These are phyloP conservation scores for Yoshiicerus persimilis DNA, from an alignment of 1,140 invertebrate genomes.

Conservation along the genomic window DNA sequence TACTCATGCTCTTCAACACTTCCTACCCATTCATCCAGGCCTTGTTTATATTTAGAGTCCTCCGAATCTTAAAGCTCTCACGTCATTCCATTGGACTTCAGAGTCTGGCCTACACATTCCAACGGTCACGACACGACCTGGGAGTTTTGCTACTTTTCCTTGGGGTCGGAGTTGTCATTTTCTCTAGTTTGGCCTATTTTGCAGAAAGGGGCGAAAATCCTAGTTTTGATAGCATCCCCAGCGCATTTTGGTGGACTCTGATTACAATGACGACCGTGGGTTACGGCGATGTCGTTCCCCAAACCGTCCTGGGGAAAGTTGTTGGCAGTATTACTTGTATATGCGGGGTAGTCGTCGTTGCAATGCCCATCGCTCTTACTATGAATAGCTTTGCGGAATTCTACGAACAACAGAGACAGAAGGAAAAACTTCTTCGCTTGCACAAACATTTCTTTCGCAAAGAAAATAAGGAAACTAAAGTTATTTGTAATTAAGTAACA, in stretches of 20 bases:
- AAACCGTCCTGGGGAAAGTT: constrained; percentile 53
- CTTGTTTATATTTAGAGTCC: constrained; percentile 97
- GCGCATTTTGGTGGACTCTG: constrained; percentile 61
- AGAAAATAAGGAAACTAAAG: too few species aligned
- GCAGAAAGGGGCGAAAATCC: constrained; percentile 97
- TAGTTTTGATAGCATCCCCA: constrained; percentile 95
- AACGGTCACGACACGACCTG: constrained; percentile 98
- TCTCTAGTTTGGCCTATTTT: constrained; percentile 97
- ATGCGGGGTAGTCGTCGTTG: constrained; percentile 52
- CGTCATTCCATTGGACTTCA: constrained; percentile 97
- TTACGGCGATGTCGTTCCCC: constrained; percentile 56
- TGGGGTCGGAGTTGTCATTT: constrained; percentile 98
- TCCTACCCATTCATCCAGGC: constrained; percentile 95
- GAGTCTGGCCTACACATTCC: constrained; percentile 95
- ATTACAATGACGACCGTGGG: constrained; percentile 62
- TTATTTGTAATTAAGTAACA: too few species aligned
- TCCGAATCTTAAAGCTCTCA: constrained; percentile 97
- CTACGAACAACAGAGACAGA: constrained; percentile 24
- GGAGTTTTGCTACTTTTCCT: constrained; percentile 98
- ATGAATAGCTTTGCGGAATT: constrained; percentile 52
- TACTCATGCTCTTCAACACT: constrained; percentile 89
- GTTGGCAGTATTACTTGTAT: constrained; percentile 51
- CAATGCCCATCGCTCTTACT: constrained; percentile 57
- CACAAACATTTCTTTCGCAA: not conserved
- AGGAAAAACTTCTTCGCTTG: not conserved